These are phyloP conservation scores for Podotricha telesiphe DNA, from an alignment of 2,888 invertebrate species.

Conservation along the genomic window DNA sequence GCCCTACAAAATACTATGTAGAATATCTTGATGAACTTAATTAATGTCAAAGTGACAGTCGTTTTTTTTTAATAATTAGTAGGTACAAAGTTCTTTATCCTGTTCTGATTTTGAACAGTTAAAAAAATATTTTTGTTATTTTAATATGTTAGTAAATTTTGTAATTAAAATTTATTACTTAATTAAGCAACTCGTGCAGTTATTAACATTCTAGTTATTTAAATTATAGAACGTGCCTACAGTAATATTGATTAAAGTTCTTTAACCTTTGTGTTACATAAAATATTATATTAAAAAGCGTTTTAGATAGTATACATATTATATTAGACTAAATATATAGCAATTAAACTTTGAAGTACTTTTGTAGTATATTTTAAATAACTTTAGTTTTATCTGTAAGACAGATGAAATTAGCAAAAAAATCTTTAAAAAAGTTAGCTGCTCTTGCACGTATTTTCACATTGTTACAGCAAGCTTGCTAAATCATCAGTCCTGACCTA, in stretches of 20 bases:
- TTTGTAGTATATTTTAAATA: no score
- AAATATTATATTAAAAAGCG: background rate
- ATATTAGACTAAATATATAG: background rate
- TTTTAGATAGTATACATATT: background rate
- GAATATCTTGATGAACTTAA: conserved; percentile 6
- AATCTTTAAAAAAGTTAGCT: no score
- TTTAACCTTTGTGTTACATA: conserved; percentile 4
- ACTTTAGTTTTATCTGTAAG: no score
- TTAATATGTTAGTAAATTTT: background rate
- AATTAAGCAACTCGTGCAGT: no score
- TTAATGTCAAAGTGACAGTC: background rate
- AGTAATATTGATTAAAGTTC: conserved; percentile 5
- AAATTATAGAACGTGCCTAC: conserved; percentile 4
- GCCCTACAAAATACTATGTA: conserved; percentile 25
- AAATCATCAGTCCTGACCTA: background rate
- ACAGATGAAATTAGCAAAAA: no score
- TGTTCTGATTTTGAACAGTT: no score
- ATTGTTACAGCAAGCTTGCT: background rate
- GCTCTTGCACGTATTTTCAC: no score
- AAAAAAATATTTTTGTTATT: no score
- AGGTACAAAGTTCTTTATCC: no score
- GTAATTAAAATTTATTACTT: background rate
- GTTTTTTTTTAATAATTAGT: no score
- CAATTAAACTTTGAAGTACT: no score
- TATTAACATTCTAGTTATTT: background rate